phyloP scores from a whole-genome alignment of 2,113 vertebrate genomes.

The Psittacula cyanocephala region DNA sequence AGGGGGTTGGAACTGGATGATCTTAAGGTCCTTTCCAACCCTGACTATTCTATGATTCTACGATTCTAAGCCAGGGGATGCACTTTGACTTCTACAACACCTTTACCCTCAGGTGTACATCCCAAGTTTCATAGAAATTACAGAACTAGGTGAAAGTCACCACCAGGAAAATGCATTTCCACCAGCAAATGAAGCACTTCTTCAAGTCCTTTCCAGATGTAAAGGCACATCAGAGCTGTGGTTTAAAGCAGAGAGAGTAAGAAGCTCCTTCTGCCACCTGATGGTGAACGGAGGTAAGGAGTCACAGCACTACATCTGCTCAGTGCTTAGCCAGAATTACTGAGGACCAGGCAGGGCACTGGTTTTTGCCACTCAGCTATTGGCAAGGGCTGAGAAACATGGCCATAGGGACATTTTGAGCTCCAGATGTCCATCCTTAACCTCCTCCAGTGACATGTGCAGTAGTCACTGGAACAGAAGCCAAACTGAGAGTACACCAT shows the following conservation, averaged over 20 bases:
- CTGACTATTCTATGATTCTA: too few species aligned
- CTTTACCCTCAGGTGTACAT: not conserved
- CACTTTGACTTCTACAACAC: not conserved
- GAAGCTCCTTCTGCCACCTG: constrained; percentile 45
- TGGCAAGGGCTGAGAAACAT: not conserved
- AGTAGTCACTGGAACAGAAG: not conserved
- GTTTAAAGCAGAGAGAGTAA: not conserved
- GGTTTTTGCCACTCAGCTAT: not conserved
- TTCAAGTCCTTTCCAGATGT: not conserved
- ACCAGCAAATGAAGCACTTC: not conserved
- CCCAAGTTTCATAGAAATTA: not conserved
- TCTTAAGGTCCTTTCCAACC: too few species aligned
- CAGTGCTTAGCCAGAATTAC: not conserved
- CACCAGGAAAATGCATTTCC: not conserved
- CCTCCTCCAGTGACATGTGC: not conserved
- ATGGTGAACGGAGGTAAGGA: constrained; percentile 7
- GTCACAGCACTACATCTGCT: not conserved
- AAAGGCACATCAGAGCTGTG: not conserved
- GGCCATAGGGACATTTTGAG: not conserved
- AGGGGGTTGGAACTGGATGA: too few species aligned
- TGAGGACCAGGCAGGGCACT: not conserved
- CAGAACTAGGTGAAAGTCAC: not conserved
- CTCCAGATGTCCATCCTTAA: not conserved
- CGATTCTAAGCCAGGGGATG: not conserved
- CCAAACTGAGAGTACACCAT: rapidly evolving